phyloP scores from a whole-genome alignment of 2,888 invertebrate genomes.

The Drosophila anomelani region DNA sequence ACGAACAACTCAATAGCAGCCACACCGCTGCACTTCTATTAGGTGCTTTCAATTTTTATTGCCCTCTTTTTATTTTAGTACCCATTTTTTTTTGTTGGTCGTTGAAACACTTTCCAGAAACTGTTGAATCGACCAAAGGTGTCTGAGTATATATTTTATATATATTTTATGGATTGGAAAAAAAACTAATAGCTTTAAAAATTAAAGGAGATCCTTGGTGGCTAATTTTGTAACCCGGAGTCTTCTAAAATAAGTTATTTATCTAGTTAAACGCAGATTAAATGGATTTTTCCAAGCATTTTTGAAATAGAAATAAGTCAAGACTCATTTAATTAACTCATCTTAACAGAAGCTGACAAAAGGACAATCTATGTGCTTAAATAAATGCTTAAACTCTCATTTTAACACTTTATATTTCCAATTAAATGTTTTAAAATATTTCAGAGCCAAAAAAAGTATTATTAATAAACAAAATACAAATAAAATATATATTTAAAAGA shows the following conservation, averaged over 20 bases:
- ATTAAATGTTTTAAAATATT: no score
- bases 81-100: neutral
- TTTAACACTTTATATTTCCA: no score
- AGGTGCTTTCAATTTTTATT: conserved; percentile 33
- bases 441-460: no score
- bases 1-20: conserved; percentile 14
- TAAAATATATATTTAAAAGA: no score
- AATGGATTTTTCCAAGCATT: neutral
- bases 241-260: neutral
- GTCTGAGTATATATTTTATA: neutral
- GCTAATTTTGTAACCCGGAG: neutral
- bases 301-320: no score
- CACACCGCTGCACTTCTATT: conserved; percentile 18
- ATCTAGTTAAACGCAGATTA: neutral
- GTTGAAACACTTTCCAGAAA: neutral
- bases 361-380: no score
- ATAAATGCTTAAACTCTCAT: no score
- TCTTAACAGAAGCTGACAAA: no score
- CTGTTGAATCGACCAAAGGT: neutral
- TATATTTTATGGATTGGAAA: neutral
- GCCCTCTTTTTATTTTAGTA: conserved; percentile 14
- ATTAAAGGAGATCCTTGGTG: neutral
- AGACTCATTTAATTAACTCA: no score
- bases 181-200: neutral
- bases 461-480: no score